Evolutionary conservation across 2,888 invertebrate genomes (phyloP).

Genomic region (Oscheius sp.): DNA sequence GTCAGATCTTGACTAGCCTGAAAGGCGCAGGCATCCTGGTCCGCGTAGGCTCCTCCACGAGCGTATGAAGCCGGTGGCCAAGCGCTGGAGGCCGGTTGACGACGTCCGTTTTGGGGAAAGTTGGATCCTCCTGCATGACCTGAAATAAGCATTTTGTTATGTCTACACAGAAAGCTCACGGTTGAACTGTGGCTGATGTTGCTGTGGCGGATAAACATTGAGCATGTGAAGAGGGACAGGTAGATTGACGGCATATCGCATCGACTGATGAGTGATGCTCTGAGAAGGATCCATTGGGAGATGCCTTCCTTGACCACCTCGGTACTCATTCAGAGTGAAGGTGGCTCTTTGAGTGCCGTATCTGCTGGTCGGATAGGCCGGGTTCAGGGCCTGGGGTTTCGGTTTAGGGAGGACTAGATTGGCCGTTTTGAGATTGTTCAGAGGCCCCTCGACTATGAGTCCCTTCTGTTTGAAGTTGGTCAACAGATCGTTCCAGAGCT

Average conservation of each 20-base stretch:
- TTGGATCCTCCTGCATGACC: too few relatives aligned
- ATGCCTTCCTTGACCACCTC: conserved; percentile 23
- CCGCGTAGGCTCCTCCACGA: neutral
- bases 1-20: conserved; percentile 40
- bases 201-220: conserved; percentile 35
- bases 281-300: conserved; percentile 43
- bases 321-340: conserved; percentile 57
- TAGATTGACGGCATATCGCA: conserved; percentile 43
- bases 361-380: conserved; percentile 38
- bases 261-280: conserved; percentile 44
- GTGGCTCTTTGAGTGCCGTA: conserved; percentile 45
- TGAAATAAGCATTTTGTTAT: too few relatives aligned
- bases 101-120: too few relatives aligned
- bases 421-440: conserved; percentile 95
- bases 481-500: conserved; percentile 95
- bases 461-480: conserved; percentile 58
- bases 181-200: too few relatives aligned
- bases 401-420: conserved; percentile 92
- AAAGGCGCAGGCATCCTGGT: conserved; percentile 34
- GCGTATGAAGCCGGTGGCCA: conserved; percentile 19
- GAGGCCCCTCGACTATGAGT: conserved; percentile 89
- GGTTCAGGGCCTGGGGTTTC: conserved; percentile 40
- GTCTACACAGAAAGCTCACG: too few relatives aligned
- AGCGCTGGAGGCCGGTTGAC: neutral
- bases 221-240: conserved; percentile 59